A percentile compares a stretch with the other conserved stretches of the same genome.
phyloP scores from a whole-genome alignment of 64 coral and sea anemone species.

The Dendrophyllia cribrosa region DNA sequence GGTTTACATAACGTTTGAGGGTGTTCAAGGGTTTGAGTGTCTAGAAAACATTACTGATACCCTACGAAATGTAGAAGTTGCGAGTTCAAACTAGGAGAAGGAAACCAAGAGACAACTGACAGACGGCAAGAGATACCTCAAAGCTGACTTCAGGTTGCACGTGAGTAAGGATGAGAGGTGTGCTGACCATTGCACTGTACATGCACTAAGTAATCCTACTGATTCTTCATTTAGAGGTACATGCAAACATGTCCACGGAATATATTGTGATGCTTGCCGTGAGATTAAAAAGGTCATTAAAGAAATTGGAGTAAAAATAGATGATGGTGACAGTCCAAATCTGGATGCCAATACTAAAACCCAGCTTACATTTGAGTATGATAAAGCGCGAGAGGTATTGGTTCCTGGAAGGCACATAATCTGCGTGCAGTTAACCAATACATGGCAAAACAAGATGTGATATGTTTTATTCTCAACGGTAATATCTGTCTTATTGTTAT shows the following conservation, averaged over 20 bases:
- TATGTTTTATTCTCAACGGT: slow-evolving; percentile 10
- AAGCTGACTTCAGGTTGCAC: slow-evolving; percentile 56
- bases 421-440: slow-evolving; percentile 29
- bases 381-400: background rate
- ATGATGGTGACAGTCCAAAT: background rate
- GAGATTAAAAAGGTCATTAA: background rate
- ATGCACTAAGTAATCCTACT: slow-evolving; percentile 1
- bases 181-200: slow-evolving; percentile 22
- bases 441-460: slow-evolving; percentile 45
- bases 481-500: slow-evolving; percentile 46
- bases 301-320: background rate
- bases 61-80: slow-evolving; percentile 5
- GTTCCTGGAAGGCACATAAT: slow-evolving; percentile 24
- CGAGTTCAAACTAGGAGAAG: slow-evolving; percentile 31
- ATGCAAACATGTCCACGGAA: background rate
- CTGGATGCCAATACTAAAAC: background rate
- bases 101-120: slow-evolving; percentile 1
- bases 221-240: background rate
- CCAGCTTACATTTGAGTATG: background rate
- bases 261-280: background rate
- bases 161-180: slow-evolving; percentile 14
- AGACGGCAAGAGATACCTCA: too few species aligned
- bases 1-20: slow-evolving; percentile 9
- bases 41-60: slow-evolving; percentile 4
- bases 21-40: slow-evolving; percentile 3